Conservation (phyloP, 53 echinoderm and acorn worm species). For the Mesocentrotus franciscanus region DNA sequence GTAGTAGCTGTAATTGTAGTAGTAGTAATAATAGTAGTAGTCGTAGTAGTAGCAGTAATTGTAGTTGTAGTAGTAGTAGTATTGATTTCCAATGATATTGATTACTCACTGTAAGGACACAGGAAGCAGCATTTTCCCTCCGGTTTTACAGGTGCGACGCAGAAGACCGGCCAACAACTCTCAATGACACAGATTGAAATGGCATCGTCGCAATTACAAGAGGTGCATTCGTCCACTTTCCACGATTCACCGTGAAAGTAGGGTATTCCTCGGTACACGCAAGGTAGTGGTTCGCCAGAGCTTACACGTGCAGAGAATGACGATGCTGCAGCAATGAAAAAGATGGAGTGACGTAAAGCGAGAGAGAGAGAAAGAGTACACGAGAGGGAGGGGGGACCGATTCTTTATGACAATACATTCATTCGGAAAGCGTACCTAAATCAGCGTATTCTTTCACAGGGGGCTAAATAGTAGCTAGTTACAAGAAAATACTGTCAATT, state of each 20-base stretch:
- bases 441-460: too few relatives aligned
- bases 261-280: conserved; percentile 43
- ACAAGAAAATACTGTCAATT: too few relatives aligned
- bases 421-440: too few relatives aligned
- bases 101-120: conserved; percentile 76
- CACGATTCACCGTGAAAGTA: conserved; percentile 46
- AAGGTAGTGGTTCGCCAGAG: conserved; percentile 13
- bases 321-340: neutral
- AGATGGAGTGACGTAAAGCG: neutral
- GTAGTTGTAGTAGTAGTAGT: too few relatives aligned
- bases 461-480: too few relatives aligned
- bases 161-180: conserved; percentile 70
- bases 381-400: too few relatives aligned
- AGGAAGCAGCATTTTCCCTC: conserved; percentile 72
- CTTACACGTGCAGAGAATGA: conserved; percentile 20
- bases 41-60: too few relatives aligned
- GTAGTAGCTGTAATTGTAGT: too few relatives aligned
- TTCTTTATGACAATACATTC: too few relatives aligned
- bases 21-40: too few relatives aligned
- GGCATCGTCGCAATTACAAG: conserved; percentile 69
- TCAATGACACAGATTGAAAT: conserved; percentile 73
- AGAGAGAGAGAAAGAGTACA: too few relatives aligned
- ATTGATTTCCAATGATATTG: too few relatives aligned
- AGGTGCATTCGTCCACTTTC: conserved; percentile 71
- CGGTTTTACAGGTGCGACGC: conserved; percentile 60